Conservation (phyloP, 2,113 vertebrate species). For the Nothocercus nigrocapillus region DNA sequence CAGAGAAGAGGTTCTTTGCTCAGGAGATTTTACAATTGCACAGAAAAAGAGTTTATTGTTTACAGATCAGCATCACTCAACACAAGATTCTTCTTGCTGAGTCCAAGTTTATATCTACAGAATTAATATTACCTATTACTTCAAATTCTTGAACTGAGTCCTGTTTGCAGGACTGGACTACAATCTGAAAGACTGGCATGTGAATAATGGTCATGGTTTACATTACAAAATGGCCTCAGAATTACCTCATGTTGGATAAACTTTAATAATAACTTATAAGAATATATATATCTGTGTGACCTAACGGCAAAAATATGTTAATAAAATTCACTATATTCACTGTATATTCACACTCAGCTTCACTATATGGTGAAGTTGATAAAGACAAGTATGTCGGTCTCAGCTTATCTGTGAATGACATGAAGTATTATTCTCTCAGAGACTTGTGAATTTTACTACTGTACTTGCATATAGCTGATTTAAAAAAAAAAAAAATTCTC, state of each 20-base stretch:
- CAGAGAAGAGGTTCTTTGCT: fast-evolving
- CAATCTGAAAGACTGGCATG: neutral
- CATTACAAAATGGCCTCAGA: neutral
- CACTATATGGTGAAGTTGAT: neutral
- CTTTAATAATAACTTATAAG: neutral
- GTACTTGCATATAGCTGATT: neutral
- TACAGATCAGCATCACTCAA: neutral
- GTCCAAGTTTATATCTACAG: neutral
- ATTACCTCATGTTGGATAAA: neutral
- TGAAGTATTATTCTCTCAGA: neutral
- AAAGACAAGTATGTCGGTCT: neutral
- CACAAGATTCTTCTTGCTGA: neutral
- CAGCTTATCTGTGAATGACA: neutral
- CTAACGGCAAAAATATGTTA: neutral
- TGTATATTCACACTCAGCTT: too few species aligned
- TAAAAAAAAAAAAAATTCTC: neutral
- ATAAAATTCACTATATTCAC: too few species aligned
- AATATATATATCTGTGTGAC: neutral
- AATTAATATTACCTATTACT: neutral
- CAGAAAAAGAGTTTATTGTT: fast-evolving
- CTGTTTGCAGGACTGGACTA: too few species aligned
- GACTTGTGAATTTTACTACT: neutral
- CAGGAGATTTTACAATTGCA: neutral
- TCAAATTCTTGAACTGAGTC: neutral
- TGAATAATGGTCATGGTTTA: neutral